Conservation (phyloP, 2,888 invertebrate genomes). For the Deroplatys truncata region DNA sequence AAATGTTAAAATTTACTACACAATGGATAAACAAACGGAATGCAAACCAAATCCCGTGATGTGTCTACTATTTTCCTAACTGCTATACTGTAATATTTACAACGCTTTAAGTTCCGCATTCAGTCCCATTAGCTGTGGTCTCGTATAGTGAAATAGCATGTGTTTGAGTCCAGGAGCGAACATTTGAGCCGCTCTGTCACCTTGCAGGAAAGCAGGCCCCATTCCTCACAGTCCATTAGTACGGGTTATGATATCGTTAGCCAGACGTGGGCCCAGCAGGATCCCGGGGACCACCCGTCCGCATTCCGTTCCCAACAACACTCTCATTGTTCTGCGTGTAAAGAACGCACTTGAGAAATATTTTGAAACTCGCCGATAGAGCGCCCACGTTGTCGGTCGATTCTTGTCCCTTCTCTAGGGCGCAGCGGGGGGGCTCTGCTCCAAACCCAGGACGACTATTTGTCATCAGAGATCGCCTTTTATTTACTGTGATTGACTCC, state of each 20-base stretch:
- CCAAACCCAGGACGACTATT: background rate
- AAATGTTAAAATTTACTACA: too few relatives aligned
- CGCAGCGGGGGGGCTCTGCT: background rate
- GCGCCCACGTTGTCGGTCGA: background rate
- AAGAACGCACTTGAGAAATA: background rate
- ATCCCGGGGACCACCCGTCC: background rate
- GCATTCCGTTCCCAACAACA: background rate
- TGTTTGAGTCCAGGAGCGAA: too few relatives aligned
- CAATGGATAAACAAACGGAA: too few relatives aligned
- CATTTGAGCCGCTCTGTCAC: background rate
- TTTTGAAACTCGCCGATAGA: background rate
- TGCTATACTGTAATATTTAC: too few relatives aligned
- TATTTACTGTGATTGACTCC: background rate
- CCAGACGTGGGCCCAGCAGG: background rate
- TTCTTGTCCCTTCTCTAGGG: background rate
- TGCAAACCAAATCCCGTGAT: too few relatives aligned
- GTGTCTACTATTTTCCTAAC: too few relatives aligned
- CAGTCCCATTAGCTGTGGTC: too few relatives aligned
- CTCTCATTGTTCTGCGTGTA: background rate
- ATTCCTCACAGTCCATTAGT: background rate
- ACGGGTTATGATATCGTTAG: background rate
- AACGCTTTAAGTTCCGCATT: too few relatives aligned
- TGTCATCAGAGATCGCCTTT: background rate
- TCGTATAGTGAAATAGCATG: too few relatives aligned
- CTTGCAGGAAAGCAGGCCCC: background rate